Evolutionary conservation across 2,888 invertebrate genomes (phyloP).

Genomic region (Bimastos eiseni): DNA sequence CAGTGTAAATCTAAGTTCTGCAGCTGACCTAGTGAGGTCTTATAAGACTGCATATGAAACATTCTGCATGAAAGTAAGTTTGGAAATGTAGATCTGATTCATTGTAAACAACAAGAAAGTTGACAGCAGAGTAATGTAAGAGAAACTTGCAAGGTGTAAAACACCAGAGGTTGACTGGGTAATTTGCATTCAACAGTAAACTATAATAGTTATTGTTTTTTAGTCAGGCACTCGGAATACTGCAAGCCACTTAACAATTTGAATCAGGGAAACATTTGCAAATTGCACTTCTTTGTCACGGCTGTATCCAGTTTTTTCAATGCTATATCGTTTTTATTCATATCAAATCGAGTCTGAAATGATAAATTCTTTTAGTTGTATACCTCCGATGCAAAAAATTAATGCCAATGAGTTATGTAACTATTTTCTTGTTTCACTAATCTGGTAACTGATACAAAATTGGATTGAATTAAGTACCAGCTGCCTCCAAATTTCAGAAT

Average conservation of each 20-base stretch:
- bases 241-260: not conserved
- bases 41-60: not conserved
- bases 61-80: not conserved
- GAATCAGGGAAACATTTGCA: not conserved
- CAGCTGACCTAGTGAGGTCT: too few species aligned
- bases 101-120: not conserved
- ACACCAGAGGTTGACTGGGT: not conserved
- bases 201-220: not conserved
- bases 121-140: not conserved
- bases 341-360: not conserved
- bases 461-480: not conserved
- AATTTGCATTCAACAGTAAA: not conserved
- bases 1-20: too few species aligned
- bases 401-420: not conserved
- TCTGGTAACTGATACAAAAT: not conserved
- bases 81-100: not conserved
- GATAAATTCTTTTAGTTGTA: not conserved
- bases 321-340: not conserved
- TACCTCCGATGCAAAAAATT: not conserved
- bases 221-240: not conserved
- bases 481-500: not conserved
- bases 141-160: not conserved
- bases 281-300: not conserved
- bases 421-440: not conserved
- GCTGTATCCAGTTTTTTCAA: not conserved